Percentiles rank a stretch among this genome's conserved stretches.
Conservation (phyloP, 2,888 invertebrate species). For the Drosophila meridionalis region DNA sequence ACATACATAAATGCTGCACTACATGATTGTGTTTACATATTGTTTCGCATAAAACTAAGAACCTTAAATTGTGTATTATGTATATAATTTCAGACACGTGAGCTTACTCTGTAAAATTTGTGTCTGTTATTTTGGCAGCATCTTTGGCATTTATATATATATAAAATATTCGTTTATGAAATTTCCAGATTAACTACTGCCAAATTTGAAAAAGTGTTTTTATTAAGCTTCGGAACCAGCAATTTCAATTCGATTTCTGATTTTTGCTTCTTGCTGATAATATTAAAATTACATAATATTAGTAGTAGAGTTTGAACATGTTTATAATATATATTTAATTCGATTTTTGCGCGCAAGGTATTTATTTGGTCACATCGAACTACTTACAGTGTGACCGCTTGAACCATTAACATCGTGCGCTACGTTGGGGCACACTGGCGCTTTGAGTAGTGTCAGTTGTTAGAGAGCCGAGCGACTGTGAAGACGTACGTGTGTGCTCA, state of each 20-base stretch:
- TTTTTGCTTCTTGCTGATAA: not conserved
- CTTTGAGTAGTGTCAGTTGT: slow-evolving; percentile 51
- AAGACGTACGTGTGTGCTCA: slow-evolving; percentile 79
- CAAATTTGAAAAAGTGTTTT: not conserved
- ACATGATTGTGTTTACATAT: not conserved
- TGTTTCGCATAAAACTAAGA: slow-evolving; percentile 1
- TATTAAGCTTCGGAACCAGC: not conserved
- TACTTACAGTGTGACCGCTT: slow-evolving; percentile 24
- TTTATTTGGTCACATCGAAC: slow-evolving; percentile 37
- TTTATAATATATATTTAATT: slow-evolving; percentile 26
- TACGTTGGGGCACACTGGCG: slow-evolving; percentile 49
- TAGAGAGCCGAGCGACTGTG: slow-evolving; percentile 70
- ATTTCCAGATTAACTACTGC: not conserved
- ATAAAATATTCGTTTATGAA: not conserved
- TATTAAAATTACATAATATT: slow-evolving; percentile 34
- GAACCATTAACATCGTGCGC: slow-evolving; percentile 1
- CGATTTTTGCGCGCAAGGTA: slow-evolving; percentile 20
- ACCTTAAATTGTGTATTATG: not conserved
- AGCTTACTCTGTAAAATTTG: not conserved
- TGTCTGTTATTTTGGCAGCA: slow-evolving; percentile 10
- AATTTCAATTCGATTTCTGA: not conserved
- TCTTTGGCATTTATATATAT: not conserved
- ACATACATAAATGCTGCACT: slow-evolving; percentile 30
- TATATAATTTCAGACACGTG: slow-evolving; percentile 10
- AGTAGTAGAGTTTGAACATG: slow-evolving; percentile 14